Evolutionary conservation across 2,888 invertebrate genomes (phyloP).

Genomic region (Capitulum mitella): DNA sequence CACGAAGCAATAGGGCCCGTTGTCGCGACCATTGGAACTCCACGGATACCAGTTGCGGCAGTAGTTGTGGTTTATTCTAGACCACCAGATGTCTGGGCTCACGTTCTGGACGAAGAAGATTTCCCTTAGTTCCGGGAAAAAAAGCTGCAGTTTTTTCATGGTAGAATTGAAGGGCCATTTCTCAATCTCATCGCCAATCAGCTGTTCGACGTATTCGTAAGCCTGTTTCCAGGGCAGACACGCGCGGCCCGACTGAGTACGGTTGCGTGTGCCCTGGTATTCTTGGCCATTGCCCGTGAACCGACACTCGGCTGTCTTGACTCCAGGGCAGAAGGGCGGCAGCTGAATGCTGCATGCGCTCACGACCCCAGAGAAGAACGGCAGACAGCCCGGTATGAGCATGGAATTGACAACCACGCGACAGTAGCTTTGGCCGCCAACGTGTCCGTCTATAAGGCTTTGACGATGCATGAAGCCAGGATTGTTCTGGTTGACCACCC

Average conservation of each 20-base stretch:
- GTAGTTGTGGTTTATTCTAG: background rate
- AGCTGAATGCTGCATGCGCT: background rate
- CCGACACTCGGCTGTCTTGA: background rate
- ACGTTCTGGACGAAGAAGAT: background rate
- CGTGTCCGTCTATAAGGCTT: background rate
- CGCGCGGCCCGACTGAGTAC: background rate
- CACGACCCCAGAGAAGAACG: background rate
- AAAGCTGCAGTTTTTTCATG: background rate
- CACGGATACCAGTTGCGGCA: constrained; percentile 25
- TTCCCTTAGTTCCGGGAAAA: constrained; percentile 8
- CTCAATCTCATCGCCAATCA: background rate
- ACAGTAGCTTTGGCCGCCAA: constrained; percentile 6
- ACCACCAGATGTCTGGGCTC: background rate
- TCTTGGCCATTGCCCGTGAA: constrained; percentile 24
- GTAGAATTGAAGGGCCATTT: background rate
- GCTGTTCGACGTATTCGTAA: background rate
- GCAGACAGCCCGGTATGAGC: background rate
- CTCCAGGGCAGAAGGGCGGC: background rate
- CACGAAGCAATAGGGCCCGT: constrained; percentile 19
- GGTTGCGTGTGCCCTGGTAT: background rate
- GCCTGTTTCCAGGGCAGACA: constrained; percentile 1
- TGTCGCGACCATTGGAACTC: constrained; percentile 4
- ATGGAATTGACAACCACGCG: background rate
- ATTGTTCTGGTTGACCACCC: too few relatives aligned
- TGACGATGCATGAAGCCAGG: constrained; percentile 4